Percentiles rank a stretch among this genome's conserved stretches.
Evolutionary conservation across 1,140 invertebrate genomes (phyloP).

Genomic region (Drosophila subobscura): DNA sequence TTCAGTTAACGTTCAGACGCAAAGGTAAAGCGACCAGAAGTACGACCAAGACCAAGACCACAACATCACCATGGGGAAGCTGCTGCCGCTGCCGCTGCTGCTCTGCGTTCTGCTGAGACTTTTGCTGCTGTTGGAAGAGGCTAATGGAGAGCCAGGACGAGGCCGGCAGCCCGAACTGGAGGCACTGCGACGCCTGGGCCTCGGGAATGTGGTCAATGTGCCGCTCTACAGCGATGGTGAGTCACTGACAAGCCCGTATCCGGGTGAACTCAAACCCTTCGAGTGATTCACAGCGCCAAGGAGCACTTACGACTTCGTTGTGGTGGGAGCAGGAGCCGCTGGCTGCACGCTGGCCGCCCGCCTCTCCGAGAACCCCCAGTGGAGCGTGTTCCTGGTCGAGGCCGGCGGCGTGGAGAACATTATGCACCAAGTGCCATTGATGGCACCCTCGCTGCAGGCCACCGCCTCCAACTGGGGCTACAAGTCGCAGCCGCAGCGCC

Average conservation of each 20-base stretch:
- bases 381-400: conserved; percentile 86
- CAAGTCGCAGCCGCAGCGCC: conserved; percentile 86
- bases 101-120: conserved; percentile 5
- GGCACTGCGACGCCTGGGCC: conserved; percentile 36
- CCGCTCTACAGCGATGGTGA: conserved; percentile 67
- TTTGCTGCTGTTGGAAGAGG: neutral
- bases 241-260: neutral
- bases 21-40: too few species aligned
- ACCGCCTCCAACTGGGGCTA: conserved; percentile 89
- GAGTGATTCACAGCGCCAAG: conserved; percentile 45
- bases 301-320: conserved; percentile 90
- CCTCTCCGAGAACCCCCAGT: conserved; percentile 84
- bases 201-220: conserved; percentile 62
- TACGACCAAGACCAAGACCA: too few species aligned
- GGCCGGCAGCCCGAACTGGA: conserved; percentile 13
- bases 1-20: conserved; percentile 36
- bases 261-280: too few species aligned
- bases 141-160: neutral
- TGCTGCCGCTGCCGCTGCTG: conserved; percentile 14
- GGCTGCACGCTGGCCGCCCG: conserved; percentile 93
- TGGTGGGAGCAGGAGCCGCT: conserved; percentile 93
- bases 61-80: conserved; percentile 27
- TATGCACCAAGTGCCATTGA: conserved; percentile 87
- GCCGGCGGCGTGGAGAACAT: conserved; percentile 89
- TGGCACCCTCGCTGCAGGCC: conserved; percentile 85